Percentiles rank a stretch among this genome's conserved stretches.
phyloP scores from a whole-genome alignment of 2,888 invertebrate species.

The Leucania comma region DNA sequence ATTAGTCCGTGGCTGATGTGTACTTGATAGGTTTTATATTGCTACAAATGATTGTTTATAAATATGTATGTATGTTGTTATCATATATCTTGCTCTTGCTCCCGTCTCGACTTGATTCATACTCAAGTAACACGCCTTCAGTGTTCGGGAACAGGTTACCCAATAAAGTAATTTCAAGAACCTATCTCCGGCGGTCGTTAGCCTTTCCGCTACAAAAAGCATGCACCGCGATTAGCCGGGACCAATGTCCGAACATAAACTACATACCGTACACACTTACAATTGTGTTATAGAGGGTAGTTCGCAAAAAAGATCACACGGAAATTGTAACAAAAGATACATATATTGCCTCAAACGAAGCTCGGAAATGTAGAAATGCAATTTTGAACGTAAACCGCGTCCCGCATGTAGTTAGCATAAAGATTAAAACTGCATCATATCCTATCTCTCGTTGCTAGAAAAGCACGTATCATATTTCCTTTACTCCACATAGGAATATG shows the following conservation, averaged over 20 bases:
- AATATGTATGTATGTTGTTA: slow-evolving; percentile 69
- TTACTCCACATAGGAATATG: slow-evolving; percentile 51
- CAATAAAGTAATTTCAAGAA: slow-evolving; percentile 88
- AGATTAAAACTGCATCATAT: slow-evolving; percentile 23
- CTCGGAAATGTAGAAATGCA: slow-evolving; percentile 5
- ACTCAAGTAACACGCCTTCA: slow-evolving; percentile 81
- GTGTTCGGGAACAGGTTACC: slow-evolving; percentile 85
- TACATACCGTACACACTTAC: slow-evolving; percentile 38
- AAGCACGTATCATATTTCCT: slow-evolving; percentile 46
- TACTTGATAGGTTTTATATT: slow-evolving; percentile 56
- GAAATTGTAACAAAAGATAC: slow-evolving; percentile 34
- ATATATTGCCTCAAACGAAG: slow-evolving; percentile 2
- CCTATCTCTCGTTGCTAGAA: slow-evolving; percentile 20
- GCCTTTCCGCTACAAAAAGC: slow-evolving; percentile 84
- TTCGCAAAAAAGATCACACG: slow-evolving; percentile 18
- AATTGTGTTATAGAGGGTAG: slow-evolving; percentile 43
- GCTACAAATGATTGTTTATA: slow-evolving; percentile 64
- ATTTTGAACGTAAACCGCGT: slow-evolving; percentile 28
- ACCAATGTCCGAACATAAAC: slow-evolving; percentile 74
- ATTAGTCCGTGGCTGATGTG: slow-evolving; percentile 66
- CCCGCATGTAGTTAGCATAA: slow-evolving; percentile 11
- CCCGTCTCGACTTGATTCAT: slow-evolving; percentile 80
- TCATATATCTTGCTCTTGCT: slow-evolving; percentile 75
- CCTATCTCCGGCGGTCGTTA: slow-evolving; percentile 84
- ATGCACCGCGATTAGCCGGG: slow-evolving; percentile 78